Conservation (phyloP, 2,113 vertebrate species). For the Eudyptes chrysolophus region DNA sequence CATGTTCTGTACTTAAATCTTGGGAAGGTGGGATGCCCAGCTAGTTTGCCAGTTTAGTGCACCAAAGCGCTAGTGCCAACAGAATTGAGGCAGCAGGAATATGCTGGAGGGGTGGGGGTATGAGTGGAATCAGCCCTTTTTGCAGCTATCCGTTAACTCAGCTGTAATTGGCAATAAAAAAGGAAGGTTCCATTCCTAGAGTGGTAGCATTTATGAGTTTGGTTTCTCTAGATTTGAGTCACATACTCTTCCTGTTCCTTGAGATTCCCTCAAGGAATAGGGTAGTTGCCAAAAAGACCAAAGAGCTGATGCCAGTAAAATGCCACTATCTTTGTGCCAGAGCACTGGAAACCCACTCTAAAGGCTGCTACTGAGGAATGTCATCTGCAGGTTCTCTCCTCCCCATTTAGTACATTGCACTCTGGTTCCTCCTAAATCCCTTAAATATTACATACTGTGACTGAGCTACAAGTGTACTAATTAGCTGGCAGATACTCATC, state of each 20-base stretch:
- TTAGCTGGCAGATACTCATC: not conserved
- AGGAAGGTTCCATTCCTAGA: not conserved
- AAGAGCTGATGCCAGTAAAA: not conserved
- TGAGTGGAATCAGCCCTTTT: not conserved
- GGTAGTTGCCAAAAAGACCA: not conserved
- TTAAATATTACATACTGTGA: not conserved
- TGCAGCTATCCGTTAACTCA: not conserved
- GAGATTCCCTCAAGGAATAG: not conserved
- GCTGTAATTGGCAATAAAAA: not conserved
- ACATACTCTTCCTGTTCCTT: not conserved
- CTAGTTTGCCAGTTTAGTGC: not conserved
- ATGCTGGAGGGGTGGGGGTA: not conserved
- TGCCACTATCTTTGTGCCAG: not conserved
- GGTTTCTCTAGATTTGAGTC: not conserved
- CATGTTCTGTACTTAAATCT: not conserved
- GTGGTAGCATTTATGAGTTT: not conserved
- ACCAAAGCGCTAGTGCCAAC: not conserved
- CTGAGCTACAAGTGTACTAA: not conserved
- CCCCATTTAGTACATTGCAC: not conserved
- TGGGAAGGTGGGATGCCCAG: not conserved
- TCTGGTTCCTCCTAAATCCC: not conserved
- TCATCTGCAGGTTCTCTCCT: not conserved
- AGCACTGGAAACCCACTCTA: not conserved
- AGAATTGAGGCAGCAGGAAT: not conserved
- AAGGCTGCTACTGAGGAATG: not conserved